Evolutionary conservation across 2,113 vertebrate species (phyloP).

Genomic region (Lonchura striata): DNA sequence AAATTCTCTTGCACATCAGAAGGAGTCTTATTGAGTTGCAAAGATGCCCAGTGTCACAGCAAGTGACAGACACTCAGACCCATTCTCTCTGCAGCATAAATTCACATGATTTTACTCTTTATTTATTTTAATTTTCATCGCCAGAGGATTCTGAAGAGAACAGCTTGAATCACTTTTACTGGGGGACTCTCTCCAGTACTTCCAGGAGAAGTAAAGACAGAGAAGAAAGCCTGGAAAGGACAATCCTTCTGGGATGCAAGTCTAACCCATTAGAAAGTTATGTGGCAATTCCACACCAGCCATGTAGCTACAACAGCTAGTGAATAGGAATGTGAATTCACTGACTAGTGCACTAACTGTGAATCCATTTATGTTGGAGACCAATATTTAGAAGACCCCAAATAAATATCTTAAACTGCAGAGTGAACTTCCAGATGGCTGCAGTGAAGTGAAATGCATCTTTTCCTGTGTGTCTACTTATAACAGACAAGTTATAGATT

Average conservation of each 20-base stretch:
- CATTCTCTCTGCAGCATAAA: neutral
- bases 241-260: neutral
- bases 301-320: neutral
- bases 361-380: neutral
- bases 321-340: neutral
- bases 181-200: neutral
- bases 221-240: neutral
- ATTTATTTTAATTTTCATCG: fast-evolving
- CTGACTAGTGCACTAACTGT: neutral
- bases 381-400: neutral
- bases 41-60: neutral
- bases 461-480: neutral
- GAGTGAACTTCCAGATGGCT: neutral
- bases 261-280: neutral
- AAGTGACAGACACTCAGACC: neutral
- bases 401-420: neutral
- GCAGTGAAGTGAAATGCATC: neutral
- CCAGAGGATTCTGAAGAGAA: neutral
- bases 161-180: neutral
- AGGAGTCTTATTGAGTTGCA: neutral
- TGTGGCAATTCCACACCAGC: neutral
- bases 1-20: neutral
- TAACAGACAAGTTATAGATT: neutral
- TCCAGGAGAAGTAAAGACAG: neutral
- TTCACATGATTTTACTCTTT: fast-evolving